Conservation (phyloP, 2,113 vertebrate genomes). For the Nesospiza acunhae region DNA sequence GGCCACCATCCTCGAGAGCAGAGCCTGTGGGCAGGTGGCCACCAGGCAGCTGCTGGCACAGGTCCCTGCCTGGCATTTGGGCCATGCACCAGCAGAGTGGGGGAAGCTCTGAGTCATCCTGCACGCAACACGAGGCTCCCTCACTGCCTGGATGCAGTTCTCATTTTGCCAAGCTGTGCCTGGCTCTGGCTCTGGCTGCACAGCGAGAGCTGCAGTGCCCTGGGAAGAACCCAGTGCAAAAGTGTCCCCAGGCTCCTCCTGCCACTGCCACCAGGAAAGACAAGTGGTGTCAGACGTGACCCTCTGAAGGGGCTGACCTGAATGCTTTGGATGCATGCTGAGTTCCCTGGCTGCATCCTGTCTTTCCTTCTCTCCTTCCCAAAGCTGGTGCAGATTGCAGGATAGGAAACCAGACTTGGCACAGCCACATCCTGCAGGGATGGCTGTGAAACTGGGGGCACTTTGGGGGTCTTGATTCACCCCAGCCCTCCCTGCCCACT, state of each 20-base stretch:
- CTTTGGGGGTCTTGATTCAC: neutral
- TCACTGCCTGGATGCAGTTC: neutral
- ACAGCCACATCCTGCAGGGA: neutral
- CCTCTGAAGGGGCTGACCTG: neutral
- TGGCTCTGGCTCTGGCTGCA: neutral
- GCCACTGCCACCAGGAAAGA: neutral
- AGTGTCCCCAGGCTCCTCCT: neutral
- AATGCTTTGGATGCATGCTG: neutral
- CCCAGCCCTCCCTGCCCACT: no score
- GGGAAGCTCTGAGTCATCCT: slow-evolving; percentile 34
- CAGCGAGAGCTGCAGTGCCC: neutral
- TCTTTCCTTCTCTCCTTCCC: neutral
- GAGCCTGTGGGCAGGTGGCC: neutral
- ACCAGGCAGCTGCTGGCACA: neutral
- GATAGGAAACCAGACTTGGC: neutral
- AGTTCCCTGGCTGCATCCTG: neutral
- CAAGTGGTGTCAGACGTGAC: fast-evolving
- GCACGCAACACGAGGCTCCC: neutral
- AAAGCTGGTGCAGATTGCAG: neutral
- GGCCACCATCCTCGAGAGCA: neutral
- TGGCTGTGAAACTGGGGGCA: neutral
- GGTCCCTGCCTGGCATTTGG: neutral
- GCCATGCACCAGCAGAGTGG: neutral
- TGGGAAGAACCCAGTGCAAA: neutral
- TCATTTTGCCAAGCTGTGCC: neutral